Evolutionary conservation across 2,888 invertebrate genomes (phyloP).

Genomic region (Apamea monoglypha): DNA sequence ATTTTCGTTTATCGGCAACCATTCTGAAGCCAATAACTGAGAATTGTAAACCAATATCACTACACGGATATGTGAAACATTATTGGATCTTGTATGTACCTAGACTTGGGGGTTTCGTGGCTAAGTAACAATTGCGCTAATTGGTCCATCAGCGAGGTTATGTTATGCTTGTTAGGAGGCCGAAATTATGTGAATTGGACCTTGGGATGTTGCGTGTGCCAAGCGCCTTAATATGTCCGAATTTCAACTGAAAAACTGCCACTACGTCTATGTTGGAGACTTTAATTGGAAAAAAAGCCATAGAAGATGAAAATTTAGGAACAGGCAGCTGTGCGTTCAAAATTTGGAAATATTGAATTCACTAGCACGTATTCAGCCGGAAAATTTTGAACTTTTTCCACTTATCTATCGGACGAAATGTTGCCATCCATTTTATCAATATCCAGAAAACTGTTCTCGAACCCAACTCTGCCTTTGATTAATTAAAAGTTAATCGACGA

Average conservation of each 20-base stretch:
- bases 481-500: conserved; percentile 79
- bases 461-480: conserved; percentile 72
- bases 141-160: conserved; percentile 4
- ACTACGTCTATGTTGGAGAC: background rate
- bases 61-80: conserved; percentile 40
- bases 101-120: conserved; percentile 11
- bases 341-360: background rate
- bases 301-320: background rate
- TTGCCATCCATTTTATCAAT: conserved; percentile 60
- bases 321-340: background rate
- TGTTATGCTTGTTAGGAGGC: conserved; percentile 1
- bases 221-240: background rate
- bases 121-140: conserved; percentile 2
- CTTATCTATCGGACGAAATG: conserved; percentile 49
- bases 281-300: background rate
- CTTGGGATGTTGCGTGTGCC: background rate
- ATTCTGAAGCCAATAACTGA: conserved; percentile 53
- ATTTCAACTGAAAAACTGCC: background rate
- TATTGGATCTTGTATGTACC: conserved; percentile 37
- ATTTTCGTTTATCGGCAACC: conserved; percentile 58
- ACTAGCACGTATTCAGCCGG: background rate
- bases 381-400: conserved; percentile 34
- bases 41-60: conserved; percentile 62
- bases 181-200: background rate
- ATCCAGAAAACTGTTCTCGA: conserved; percentile 66